A percentile compares a stretch with the other conserved stretches of the same genome.
Conservation (phyloP, 2,797 vertebrate species). For the Myioborus miniatus region DNA sequence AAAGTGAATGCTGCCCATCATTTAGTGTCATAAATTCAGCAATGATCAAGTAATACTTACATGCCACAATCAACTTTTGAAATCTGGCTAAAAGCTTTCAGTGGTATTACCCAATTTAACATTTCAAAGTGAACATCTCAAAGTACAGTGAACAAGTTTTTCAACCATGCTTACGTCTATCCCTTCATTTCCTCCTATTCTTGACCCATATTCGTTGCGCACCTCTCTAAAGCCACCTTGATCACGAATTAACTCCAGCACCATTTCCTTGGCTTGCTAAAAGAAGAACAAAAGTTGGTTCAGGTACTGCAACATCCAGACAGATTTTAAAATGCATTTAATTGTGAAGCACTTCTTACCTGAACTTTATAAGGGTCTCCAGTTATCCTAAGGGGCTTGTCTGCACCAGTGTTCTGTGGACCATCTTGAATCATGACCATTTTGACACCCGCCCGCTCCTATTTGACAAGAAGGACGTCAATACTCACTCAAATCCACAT, state of each 20-base stretch:
- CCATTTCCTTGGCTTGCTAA: conserved; percentile 99
- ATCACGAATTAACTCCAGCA: conserved; percentile 98
- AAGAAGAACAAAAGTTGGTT: neutral
- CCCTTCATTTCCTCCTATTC: conserved; percentile 89
- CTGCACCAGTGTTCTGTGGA: conserved; percentile 96
- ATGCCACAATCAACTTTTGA: neutral
- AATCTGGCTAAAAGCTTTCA: neutral
- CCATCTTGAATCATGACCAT: conserved; percentile 99
- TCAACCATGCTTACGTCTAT: conserved; percentile 86
- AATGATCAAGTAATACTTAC: neutral
- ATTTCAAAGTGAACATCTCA: conserved; percentile 2
- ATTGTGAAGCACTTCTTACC: conserved; percentile 71
- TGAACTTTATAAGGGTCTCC: conserved; percentile 99
- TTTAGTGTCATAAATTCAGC: neutral
- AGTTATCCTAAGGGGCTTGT: conserved; percentile 97
- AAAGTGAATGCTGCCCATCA: neutral
- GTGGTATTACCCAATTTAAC: neutral
- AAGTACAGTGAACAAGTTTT: conserved; percentile 57
- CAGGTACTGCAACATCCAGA: neutral
- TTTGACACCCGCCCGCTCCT: conserved; percentile 97
- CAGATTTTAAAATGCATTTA: neutral
- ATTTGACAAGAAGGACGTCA: conserved; percentile 13
- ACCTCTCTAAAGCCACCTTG: conserved; percentile 97
- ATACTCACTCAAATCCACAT: neutral
- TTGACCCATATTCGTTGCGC: conserved; percentile 95